These are phyloP conservation scores for Umimayanthus chanpuru DNA, from an alignment of 92 coral and sea anemone species.

Conservation along the genomic window DNA sequence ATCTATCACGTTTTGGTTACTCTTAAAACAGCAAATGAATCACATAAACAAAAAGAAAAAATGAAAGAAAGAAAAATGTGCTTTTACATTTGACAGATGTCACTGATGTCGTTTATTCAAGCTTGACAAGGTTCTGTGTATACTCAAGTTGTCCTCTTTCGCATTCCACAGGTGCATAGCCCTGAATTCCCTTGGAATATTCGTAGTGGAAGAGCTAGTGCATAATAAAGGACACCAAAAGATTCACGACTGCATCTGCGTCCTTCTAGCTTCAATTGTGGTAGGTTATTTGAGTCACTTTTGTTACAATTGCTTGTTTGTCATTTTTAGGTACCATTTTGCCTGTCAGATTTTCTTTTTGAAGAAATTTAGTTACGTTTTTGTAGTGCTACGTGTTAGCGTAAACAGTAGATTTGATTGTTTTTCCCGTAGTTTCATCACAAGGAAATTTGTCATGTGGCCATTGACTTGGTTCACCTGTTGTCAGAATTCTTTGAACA, in stretches of 20 bases:
- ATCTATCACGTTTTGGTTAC: too few relatives aligned
- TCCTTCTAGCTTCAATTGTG: constrained; percentile 81
- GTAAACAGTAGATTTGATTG: background rate
- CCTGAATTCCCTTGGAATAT: constrained; percentile 85
- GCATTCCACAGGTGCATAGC: constrained; percentile 79
- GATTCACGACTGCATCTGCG: constrained; percentile 84
- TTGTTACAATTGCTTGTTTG: background rate
- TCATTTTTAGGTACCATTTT: background rate
- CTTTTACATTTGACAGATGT: too few relatives aligned
- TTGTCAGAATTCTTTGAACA: constrained; percentile 84
- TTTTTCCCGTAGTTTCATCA: constrained; percentile 72
- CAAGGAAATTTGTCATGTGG: constrained; percentile 85
- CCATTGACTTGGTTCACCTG: constrained; percentile 84
- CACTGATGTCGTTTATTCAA: background rate
- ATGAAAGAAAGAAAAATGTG: too few relatives aligned
- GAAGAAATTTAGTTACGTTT: too few relatives aligned
- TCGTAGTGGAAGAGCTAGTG: constrained; percentile 89
- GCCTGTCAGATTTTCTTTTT: too few relatives aligned
- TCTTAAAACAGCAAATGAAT: too few relatives aligned
- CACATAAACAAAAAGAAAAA: too few relatives aligned
- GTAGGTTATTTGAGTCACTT: constrained; percentile 59
- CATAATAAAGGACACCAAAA: constrained; percentile 87
- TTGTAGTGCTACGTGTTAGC: background rate
- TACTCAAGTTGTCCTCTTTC: background rate
- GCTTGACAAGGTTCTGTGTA: background rate